phyloP scores from a whole-genome alignment of 2,113 vertebrate species.

The Nycticebus coucang region DNA sequence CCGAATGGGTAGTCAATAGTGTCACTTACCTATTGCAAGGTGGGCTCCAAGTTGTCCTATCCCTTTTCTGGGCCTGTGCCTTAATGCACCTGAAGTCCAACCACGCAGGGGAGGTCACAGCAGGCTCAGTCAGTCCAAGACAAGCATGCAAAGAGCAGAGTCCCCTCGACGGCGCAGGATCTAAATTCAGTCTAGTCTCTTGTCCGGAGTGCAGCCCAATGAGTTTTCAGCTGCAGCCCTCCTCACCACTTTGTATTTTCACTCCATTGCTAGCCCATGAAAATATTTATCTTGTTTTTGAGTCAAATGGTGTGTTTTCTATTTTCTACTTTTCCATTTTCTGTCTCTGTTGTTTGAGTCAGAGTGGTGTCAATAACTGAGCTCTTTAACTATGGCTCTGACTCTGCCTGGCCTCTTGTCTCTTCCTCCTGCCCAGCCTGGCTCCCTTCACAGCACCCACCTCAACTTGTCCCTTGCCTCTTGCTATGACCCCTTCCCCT shows the following conservation, averaged over 20 bases:
- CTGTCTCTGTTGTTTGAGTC: neutral
- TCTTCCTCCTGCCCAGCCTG: neutral
- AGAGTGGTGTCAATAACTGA: neutral
- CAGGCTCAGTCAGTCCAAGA: neutral
- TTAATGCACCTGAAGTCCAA: neutral
- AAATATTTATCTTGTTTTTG: neutral
- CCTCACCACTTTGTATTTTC: neutral
- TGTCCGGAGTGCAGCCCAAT: neutral
- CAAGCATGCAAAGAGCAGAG: too few species aligned
- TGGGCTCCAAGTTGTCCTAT: neutral
- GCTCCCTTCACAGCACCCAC: neutral
- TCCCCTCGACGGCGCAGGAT: neutral
- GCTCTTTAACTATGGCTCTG: neutral
- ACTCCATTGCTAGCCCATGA: neutral
- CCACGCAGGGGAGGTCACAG: neutral
- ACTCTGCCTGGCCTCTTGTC: neutral
- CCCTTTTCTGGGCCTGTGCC: neutral
- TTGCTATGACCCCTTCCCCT: neutral
- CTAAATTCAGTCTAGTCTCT: neutral
- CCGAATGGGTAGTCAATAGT: neutral
- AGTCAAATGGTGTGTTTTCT: neutral
- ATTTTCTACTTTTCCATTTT: neutral
- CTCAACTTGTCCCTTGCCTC: rapidly evolving
- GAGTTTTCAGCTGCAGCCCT: neutral
- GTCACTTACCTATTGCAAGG: neutral